phyloP scores from a whole-genome alignment of 2,888 invertebrate species.

The Thecocarcelia acutangulata region DNA sequence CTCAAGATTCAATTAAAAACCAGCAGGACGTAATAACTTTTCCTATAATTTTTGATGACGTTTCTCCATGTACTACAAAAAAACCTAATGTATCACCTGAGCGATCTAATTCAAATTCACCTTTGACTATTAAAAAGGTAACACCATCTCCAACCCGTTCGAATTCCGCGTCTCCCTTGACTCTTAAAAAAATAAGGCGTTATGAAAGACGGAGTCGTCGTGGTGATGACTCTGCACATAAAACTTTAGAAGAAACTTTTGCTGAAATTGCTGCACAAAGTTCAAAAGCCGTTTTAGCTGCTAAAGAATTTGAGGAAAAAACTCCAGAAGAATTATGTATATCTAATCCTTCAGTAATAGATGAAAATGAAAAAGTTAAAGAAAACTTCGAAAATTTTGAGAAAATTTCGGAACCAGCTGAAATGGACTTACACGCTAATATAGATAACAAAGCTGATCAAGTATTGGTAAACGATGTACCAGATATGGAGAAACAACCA shows the following conservation, averaged over 20 bases:
- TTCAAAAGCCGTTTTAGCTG: conserved; percentile 69
- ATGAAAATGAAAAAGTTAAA: not conserved
- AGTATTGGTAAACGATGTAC: not conserved
- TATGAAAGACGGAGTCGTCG: conserved; percentile 70
- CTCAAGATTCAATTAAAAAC: not conserved
- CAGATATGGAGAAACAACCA: not conserved
- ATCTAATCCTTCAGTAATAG: not conserved
- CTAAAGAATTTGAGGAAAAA: conserved; percentile 46
- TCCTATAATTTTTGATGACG: conserved; percentile 10
- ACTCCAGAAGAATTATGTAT: too few relatives aligned
- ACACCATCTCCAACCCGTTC: conserved; percentile 62
- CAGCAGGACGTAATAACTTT: conserved; percentile 4
- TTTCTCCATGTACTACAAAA: conserved; percentile 21
- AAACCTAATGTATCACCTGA: conserved; percentile 54
- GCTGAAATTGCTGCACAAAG: conserved; percentile 72
- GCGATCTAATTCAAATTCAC: conserved; percentile 61
- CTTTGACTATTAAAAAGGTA: conserved; percentile 49
- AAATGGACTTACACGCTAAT: not conserved
- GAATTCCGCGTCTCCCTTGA: conserved; percentile 56
- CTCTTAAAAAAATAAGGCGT: conserved; percentile 67
- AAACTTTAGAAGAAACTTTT: conserved; percentile 72
- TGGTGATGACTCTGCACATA: conserved; percentile 61
- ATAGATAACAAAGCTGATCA: conserved; percentile 3
- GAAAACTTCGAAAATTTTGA: not conserved
- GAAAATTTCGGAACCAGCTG: not conserved